Base-by-base conservation (phyloP, 2,113 vertebrate species). In the Eidolon helvum region DNA sequence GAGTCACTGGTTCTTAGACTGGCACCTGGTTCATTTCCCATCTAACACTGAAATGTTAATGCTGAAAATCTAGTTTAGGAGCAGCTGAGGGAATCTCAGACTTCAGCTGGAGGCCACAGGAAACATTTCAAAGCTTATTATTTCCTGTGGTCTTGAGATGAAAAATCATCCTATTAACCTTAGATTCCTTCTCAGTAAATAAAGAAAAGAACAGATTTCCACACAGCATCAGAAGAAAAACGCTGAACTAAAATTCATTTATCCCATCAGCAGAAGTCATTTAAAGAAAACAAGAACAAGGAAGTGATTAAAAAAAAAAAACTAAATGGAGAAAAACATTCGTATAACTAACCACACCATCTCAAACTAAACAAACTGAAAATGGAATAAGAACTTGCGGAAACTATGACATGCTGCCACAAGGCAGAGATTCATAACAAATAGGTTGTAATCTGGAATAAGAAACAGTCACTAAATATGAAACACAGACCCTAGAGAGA, bases 81-180 rank as follows among this genome's bases (percentile, higher is more conserved):
- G 7, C 68, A 77, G 75, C 50, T 0, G 2, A 91, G 48, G 19
- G 61, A 88, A 94, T 63, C 59, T 68, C 40, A 2, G 91, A 71
- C 53, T 61, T 82, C 16, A 15, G 86, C 50, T 18, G 11, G 26
- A 63, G 50, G 72, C 63, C 79, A 96, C 80, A 84, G 96, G 83
- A 97, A 96, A 65, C 68, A n/a, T 63, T 91, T 95, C 79, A 74
- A 71, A 93, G 53, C 63, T 93, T 92, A 95, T 79, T 93, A 90
- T 80, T 96, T 98, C 92, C 95, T 75, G n/a, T 91, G 48, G 40
- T 74, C 43, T 90, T 0, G 0, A 94, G 71, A 84, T 57, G 79
- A 86, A 95, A 95, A 90, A n/a, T 45, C 71, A 90, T 93, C 75
- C 59, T 80, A 38, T 43, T 53, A 19, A 48, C n/a, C 48, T 68